These are phyloP conservation scores for Scaptomyza graminum DNA, from an alignment of 1,140 invertebrate species.

Conservation along the genomic window DNA sequence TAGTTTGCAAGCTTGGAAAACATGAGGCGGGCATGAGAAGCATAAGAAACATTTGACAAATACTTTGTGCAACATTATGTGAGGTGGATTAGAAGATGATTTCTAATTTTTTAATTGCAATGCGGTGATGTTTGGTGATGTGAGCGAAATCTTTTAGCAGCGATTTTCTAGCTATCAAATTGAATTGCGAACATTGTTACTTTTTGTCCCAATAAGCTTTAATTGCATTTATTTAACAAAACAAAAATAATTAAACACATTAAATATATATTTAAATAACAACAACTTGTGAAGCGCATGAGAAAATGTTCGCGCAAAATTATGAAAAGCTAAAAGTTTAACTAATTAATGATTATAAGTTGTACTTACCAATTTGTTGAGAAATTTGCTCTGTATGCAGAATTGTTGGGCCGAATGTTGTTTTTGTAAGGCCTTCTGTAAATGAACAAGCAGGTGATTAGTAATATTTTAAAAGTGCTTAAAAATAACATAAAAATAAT, in stretches of 20 bases:
- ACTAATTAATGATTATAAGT: neutral
- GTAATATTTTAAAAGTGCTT: neutral
- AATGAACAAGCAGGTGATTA: constrained; percentile 45
- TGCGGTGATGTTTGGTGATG: constrained; percentile 66
- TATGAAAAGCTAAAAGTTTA: constrained; percentile 39
- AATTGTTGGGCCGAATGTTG: constrained; percentile 53
- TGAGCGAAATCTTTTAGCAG: constrained; percentile 52
- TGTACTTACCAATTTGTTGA: constrained; percentile 55
- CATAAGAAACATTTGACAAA: constrained; percentile 22
- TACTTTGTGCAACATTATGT: constrained; percentile 54
- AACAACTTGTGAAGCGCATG: constrained; percentile 54
- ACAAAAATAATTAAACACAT: constrained; percentile 32
- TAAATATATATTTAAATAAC: constrained; percentile 14
- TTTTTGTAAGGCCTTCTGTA: constrained; percentile 70
- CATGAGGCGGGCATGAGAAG: constrained; percentile 59
- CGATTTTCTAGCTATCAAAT: constrained; percentile 23
- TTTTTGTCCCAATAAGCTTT: constrained; percentile 66
- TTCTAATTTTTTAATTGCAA: constrained; percentile 25
- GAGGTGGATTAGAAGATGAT: constrained; percentile 39
- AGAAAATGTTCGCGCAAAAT: constrained; percentile 44
- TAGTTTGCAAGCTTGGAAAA: constrained; percentile 60
- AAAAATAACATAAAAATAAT: constrained; percentile 59
- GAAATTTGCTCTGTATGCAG: constrained; percentile 46
- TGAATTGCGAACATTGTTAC: constrained; percentile 21
- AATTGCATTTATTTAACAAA: constrained; percentile 75